These are phyloP conservation scores for Bombycilla garrulus DNA, from an alignment of 2,113 vertebrate species.

Conservation along the genomic window DNA sequence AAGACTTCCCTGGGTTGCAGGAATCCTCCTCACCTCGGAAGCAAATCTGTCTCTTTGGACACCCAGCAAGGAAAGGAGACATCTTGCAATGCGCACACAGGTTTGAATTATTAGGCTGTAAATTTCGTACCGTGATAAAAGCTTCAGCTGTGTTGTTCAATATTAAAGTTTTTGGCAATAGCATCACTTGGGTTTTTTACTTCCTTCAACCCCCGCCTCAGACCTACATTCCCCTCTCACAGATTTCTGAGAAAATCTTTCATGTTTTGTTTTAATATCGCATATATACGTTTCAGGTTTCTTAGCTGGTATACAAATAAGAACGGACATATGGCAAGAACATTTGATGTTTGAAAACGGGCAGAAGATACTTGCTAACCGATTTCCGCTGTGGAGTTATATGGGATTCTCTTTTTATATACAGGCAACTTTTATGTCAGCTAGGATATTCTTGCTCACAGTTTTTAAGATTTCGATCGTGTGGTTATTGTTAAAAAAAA, in stretches of 20 bases:
- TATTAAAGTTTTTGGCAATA: slow-evolving; percentile 47
- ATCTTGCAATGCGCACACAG: background rate
- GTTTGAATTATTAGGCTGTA: slow-evolving; percentile 46
- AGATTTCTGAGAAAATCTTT: slow-evolving; percentile 50
- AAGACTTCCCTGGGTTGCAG: background rate
- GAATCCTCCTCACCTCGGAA: background rate
- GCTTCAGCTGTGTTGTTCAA: slow-evolving; percentile 50
- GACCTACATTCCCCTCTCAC: background rate
- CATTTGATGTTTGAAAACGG: slow-evolving; percentile 38
- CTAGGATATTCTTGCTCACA: background rate
- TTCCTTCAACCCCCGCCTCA: slow-evolving; percentile 19
- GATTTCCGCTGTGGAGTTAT: slow-evolving; percentile 44
- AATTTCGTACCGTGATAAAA: slow-evolving; percentile 63
- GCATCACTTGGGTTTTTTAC: background rate
- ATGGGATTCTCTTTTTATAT: slow-evolving; percentile 17
- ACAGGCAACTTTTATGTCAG: background rate
- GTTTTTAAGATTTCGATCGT: background rate
- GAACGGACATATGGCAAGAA: slow-evolving; percentile 45
- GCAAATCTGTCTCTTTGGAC: background rate
- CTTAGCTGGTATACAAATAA: slow-evolving; percentile 28
- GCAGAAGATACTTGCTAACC: slow-evolving; percentile 43
- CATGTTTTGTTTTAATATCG: slow-evolving; percentile 52
- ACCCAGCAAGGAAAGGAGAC: background rate
- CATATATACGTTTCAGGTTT: slow-evolving; percentile 46
- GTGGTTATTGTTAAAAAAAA: background rate